Conservation (phyloP, 2,888 invertebrate genomes). For the Acutogordius australiensis region DNA sequence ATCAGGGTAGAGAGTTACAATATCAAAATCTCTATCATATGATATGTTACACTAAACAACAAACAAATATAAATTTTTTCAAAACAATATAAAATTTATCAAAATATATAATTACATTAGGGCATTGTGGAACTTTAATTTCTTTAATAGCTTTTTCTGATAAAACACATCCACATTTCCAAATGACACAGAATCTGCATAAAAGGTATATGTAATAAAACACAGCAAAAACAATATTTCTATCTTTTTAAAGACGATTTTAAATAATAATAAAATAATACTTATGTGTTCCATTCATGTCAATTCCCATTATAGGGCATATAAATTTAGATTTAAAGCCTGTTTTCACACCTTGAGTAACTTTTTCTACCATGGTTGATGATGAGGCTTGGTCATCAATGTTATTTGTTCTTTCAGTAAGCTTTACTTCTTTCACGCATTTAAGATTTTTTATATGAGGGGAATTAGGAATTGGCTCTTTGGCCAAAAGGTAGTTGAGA, state of each 20-base stretch:
- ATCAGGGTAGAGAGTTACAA: no score
- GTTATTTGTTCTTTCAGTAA: slow-evolving; percentile 54
- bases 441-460: slow-evolving; percentile 23
- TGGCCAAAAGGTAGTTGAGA: slow-evolving; percentile 61
- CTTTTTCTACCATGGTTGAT: slow-evolving; percentile 14
- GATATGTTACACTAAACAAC: no score
- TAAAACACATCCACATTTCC: slow-evolving; percentile 83
- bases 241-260: slow-evolving; percentile 11
- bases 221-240: neutral
- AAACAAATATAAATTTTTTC: no score
- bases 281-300: slow-evolving; percentile 72
- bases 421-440: slow-evolving; percentile 56
- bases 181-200: slow-evolving; percentile 26
- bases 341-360: slow-evolving; percentile 24
- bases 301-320: slow-evolving; percentile 70
- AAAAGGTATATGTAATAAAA: slow-evolving; percentile 11
- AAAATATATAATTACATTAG: no score
- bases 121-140: slow-evolving; percentile 31
- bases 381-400: slow-evolving; percentile 24
- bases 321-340: slow-evolving; percentile 47
- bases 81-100: no score
- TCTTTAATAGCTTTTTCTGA: slow-evolving; percentile 71
- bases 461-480: slow-evolving; percentile 25
- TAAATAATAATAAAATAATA: slow-evolving; percentile 31
- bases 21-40: no score